A percentile compares a stretch with the other conserved stretches of the same genome.
These are phyloP conservation scores for Tokudaia muenninki DNA, from an alignment of 2,797 vertebrate genomes.

Conservation along the genomic window DNA sequence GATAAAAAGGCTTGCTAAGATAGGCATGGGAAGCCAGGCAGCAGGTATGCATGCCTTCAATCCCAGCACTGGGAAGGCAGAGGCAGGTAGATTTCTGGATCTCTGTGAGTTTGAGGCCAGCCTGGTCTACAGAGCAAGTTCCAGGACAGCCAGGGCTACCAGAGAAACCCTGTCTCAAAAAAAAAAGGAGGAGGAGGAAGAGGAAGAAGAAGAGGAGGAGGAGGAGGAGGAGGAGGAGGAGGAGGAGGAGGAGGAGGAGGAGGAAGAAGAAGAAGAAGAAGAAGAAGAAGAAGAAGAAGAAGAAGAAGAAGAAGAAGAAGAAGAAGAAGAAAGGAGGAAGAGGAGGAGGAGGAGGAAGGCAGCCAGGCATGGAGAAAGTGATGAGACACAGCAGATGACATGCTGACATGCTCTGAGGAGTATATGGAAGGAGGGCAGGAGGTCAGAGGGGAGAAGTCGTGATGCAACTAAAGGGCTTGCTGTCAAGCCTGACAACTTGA, in stretches of 20 bases:
- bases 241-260: accelerated
- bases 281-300: no score
- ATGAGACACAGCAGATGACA: accelerated
- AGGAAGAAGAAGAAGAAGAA: accelerated
- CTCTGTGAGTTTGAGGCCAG: background rate
- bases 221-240: accelerated
- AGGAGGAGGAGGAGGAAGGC: no score
- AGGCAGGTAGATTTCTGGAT: background rate
- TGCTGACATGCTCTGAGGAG: background rate
- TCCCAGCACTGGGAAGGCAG: background rate
- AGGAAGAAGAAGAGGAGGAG: accelerated
- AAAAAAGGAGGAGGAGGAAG: accelerated
- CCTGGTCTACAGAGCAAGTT: background rate
- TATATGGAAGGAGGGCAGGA: background rate
- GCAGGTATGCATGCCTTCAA: background rate
- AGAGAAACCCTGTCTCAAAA: background rate
- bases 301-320: accelerated
- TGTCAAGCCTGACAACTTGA: background rate
- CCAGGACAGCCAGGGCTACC: background rate
- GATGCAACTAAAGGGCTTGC: background rate
- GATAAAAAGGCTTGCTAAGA: no score
- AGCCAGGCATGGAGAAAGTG: no score
- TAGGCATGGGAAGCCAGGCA: background rate
- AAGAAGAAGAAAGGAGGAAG: accelerated
- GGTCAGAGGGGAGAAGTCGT: background rate